Percentiles rank a stretch among this genome's conserved stretches.
phyloP scores from a whole-genome alignment of 2,888 invertebrate species.

The Timandra comae region DNA sequence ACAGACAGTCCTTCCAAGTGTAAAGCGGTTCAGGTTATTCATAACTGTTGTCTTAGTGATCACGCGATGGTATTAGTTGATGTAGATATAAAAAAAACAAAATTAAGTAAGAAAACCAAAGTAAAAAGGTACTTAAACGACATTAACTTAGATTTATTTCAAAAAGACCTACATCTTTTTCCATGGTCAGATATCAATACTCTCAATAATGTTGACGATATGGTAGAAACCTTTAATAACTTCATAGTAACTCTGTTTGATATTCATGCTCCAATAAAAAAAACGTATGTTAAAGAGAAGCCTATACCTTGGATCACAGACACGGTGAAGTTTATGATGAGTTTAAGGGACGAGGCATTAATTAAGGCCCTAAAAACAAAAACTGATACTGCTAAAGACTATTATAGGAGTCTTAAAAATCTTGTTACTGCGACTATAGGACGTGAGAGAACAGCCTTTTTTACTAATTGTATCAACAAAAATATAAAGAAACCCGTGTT shows the following conservation, averaged over 20 bases:
- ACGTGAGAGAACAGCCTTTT: neutral
- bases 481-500: neutral
- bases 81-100: too few species aligned
- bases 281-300: neutral
- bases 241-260: neutral
- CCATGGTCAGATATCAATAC: too few species aligned
- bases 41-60: too few species aligned
- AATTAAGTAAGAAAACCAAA: too few species aligned
- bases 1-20: slow-evolving; percentile 5
- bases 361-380: neutral
- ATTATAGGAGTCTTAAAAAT: neutral
- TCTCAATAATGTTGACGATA: neutral
- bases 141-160: too few species aligned
- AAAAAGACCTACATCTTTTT: too few species aligned
- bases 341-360: neutral
- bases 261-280: neutral
- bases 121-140: too few species aligned
- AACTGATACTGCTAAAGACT: neutral
- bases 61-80: too few species aligned
- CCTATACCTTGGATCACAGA: neutral
- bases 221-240: neutral
- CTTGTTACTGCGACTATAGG: neutral
- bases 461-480: neutral
- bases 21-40: neutral
- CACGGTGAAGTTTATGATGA: neutral